Conservation (phyloP, 2,797 vertebrate species). For the Chanos chanos region DNA sequence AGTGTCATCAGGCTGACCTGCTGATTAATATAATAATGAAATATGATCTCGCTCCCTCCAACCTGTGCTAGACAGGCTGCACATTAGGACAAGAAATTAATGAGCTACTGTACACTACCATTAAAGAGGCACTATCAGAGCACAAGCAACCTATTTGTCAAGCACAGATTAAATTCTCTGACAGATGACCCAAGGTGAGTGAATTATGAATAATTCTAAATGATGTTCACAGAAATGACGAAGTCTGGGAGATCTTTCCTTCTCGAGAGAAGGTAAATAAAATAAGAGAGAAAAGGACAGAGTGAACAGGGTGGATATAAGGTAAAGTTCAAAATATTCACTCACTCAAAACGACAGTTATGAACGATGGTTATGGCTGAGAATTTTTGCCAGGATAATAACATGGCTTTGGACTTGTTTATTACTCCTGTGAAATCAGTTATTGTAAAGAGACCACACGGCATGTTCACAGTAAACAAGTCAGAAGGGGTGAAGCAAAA, state of each 20-base stretch:
- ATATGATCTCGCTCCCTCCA: constrained; percentile 57
- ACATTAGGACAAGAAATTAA: constrained; percentile 39
- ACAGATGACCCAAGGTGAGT: constrained; percentile 55
- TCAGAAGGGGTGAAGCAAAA: too few relatives aligned
- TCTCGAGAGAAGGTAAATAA: too few relatives aligned
- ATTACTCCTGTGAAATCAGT: too few relatives aligned
- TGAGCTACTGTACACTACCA: constrained; percentile 36
- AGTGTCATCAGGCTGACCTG: constrained; percentile 38
- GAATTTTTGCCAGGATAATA: too few relatives aligned
- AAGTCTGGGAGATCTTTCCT: constrained; percentile 28
- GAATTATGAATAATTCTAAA: constrained; percentile 62
- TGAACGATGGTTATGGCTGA: too few relatives aligned
- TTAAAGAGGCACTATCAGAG: constrained; percentile 19
- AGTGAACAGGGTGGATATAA: too few relatives aligned
- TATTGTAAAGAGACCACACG: too few relatives aligned
- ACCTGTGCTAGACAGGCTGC: constrained; percentile 27
- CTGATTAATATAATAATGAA: constrained; percentile 70
- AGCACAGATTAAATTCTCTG: constrained; percentile 63
- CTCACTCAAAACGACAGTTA: too few relatives aligned
- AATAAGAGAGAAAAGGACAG: too few relatives aligned
- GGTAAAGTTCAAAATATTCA: too few relatives aligned
- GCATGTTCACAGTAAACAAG: too few relatives aligned
- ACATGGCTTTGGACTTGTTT: too few relatives aligned
- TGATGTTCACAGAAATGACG: constrained; percentile 61
- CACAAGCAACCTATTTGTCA: constrained; percentile 52